Conservation (phyloP, 2,888 invertebrate species). For the Dasysyrphus tricinctus region DNA sequence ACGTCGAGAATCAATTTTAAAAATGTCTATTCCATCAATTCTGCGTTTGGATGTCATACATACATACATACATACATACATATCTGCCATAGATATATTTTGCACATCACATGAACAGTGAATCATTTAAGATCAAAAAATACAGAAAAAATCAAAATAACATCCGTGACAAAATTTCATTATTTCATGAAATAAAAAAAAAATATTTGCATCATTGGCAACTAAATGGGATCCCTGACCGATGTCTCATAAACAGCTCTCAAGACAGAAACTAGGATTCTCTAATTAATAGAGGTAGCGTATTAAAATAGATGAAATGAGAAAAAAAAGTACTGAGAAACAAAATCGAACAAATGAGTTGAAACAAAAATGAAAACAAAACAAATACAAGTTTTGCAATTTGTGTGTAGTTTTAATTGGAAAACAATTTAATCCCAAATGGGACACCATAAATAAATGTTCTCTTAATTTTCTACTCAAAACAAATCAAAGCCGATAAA, state of each 20-base stretch:
- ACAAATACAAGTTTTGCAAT: background rate
- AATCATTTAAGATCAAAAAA: background rate
- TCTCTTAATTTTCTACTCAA: background rate
- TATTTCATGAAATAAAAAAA: conserved; percentile 35
- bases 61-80: background rate
- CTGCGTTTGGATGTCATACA: too few species aligned
- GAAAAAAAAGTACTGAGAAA: background rate
- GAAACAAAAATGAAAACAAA: background rate
- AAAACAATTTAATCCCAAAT: conserved; percentile 1
- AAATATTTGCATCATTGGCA: conserved; percentile 25
- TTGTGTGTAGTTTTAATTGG: background rate
- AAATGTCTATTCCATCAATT: background rate
- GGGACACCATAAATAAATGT: background rate
- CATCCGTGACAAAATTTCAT: conserved; percentile 23
- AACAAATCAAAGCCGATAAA: background rate
- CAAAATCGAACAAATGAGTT: background rate
- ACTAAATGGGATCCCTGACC: conserved; percentile 30
- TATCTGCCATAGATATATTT: background rate
- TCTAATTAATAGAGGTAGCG: conserved; percentile 5
- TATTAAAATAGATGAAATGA: conserved; percentile 1
- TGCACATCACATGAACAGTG: background rate
- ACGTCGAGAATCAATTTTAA: background rate
- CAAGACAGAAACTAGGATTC: conserved; percentile 2
- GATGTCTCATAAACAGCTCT: conserved; percentile 39
- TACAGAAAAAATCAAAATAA: background rate